Base-by-base conservation (phyloP, 2,888 invertebrate species). In the Rhopalosiphum nymphaeae region DNA sequence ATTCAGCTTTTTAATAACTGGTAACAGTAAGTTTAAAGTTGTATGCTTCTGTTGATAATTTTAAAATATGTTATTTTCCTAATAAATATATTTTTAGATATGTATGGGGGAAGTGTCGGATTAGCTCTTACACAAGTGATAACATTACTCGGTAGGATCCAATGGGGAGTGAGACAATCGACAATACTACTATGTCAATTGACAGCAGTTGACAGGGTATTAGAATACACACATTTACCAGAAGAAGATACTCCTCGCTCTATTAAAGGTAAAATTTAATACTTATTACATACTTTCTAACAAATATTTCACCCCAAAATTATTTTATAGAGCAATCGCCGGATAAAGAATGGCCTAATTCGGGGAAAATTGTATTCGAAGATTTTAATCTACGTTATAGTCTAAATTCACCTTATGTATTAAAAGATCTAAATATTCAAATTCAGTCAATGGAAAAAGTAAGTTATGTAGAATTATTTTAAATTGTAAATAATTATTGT, bases 161-260 rank as follows among this genome's bases (percentile, higher is more conserved):
- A 97, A 95, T 99, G 98, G 98, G 98, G 98, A 49, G 98, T 99
- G 97, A 96, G 99, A 25, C 99, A 99, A 96, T 98, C 98, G 95
- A 98, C 98, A 0, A 98, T 99, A 96, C 96, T 98, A 21, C 98
- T 97, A 95, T 98, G 98, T 95, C 98, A 97, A 95, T 98, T 98
- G 98, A 98, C 98, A 4, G 97, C 98, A 11, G 99, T 99, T 0
- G 99, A 99, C 96, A 97, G 98, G 96, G 97, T 98, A 0, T 96
- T 98, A 25, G 98, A 98, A 95, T 99, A 99, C 96, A 97, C 97
- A 1, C 96, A 96, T 44, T 96, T 98, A 16, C 97, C 97, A 94
- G 96, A 97, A n/a, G 97, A 97, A 95, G 95, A 95, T 7, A 90
- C 95, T 36, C 95, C 95, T 13, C 95, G 95, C 78, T 95, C 95